phyloP scores from a whole-genome alignment of 2,888 invertebrate species.

The Protodeltote pygarga region DNA sequence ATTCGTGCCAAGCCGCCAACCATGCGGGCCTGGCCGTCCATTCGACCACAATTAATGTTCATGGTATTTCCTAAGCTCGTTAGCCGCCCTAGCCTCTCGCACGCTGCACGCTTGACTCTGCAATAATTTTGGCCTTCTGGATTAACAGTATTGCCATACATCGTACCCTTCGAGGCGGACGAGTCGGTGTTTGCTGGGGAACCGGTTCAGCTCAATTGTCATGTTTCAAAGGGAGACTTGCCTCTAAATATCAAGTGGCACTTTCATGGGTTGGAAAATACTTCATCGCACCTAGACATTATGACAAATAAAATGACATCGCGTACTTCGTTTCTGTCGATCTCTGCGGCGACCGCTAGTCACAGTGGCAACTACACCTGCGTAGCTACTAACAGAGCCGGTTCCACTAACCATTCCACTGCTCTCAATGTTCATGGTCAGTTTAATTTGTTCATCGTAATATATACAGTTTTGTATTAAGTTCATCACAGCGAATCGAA shows the following conservation, averaged over 20 bases:
- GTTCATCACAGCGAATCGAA: conserved; percentile 59
- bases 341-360: conserved; percentile 89
- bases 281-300: conserved; percentile 87
- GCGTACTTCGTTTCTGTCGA: conserved; percentile 90
- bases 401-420: conserved; percentile 89
- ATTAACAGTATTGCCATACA: conserved; percentile 89
- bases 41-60: conserved; percentile 88
- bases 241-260: conserved; percentile 92
- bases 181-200: conserved; percentile 91
- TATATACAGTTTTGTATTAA: conserved; percentile 29
- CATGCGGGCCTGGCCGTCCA: conserved; percentile 88
- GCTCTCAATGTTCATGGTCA: conserved; percentile 86
- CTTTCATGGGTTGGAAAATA: conserved; percentile 89
- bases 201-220: conserved; percentile 89
- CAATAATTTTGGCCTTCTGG: conserved; percentile 79
- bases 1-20: conserved; percentile 90
- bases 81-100: conserved; percentile 68
- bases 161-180: conserved; percentile 89
- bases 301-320: conserved; percentile 89
- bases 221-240: conserved; percentile 91
- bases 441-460: conserved; percentile 70
- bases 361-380: conserved; percentile 93
- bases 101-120: conserved; percentile 83
- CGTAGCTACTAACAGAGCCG: conserved; percentile 91
- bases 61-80: conserved; percentile 84